phyloP scores from a whole-genome alignment of 1,140 invertebrate species.

The Drosophila athabasca region DNA sequence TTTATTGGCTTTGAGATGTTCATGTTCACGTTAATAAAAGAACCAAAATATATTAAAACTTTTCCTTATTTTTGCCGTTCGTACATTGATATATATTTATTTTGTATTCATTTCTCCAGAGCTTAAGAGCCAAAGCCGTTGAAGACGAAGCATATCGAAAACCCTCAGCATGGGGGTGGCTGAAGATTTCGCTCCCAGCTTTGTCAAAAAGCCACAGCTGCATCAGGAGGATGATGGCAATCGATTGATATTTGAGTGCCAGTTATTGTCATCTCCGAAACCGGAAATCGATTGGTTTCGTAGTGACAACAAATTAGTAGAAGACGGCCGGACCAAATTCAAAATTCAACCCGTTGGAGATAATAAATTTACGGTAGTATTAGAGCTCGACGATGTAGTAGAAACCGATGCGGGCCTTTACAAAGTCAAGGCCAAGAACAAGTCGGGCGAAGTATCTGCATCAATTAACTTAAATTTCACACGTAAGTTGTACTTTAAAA shows the following conservation, averaged over 20 bases:
- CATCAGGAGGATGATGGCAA: slow-evolving; percentile 98
- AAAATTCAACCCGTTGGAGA: slow-evolving; percentile 92
- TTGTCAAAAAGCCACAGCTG: slow-evolving; percentile 97
- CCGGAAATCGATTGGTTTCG: slow-evolving; percentile 96
- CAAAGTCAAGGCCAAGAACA: slow-evolving; percentile 98
- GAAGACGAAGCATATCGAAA: slow-evolving; percentile 56
- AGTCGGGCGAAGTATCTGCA: slow-evolving; percentile 98
- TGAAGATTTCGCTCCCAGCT: slow-evolving; percentile 98
- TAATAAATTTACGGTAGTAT: slow-evolving; percentile 94
- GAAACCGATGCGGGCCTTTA: slow-evolving; percentile 98
- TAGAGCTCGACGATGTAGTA: slow-evolving; percentile 97
- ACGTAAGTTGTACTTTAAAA: slow-evolving; percentile 89
- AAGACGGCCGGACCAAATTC: slow-evolving; percentile 93
- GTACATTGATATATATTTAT: background rate
- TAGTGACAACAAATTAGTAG: slow-evolving; percentile 91
- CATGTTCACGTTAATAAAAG: too few species aligned
- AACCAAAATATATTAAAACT: too few species aligned
- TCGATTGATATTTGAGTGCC: slow-evolving; percentile 97
- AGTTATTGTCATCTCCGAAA: slow-evolving; percentile 93
- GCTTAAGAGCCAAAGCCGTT: slow-evolving; percentile 53
- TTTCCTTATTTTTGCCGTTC: background rate
- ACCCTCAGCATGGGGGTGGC: slow-evolving; percentile 83
- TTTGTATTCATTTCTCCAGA: slow-evolving; percentile 27
- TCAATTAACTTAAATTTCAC: slow-evolving; percentile 99
- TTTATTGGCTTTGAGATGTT: too few species aligned